Percentiles rank a stretch among this genome's conserved stretches.
Evolutionary conservation across 2,797 vertebrate genomes (phyloP).

Genomic region (Coilia nasus): DNA sequence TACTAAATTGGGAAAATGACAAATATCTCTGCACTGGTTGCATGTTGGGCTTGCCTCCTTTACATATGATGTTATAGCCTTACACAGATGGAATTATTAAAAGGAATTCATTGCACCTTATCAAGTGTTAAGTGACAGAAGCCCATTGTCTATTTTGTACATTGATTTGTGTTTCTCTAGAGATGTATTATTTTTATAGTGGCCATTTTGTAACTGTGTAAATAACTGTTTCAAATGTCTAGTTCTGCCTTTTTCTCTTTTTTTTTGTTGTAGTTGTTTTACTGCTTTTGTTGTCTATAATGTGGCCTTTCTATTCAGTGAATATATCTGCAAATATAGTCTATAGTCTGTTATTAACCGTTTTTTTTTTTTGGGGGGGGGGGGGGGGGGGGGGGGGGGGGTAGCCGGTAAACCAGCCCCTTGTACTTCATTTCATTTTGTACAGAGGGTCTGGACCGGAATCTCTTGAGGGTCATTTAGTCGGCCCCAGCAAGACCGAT

Average conservation of each 20-base stretch:
- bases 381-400: background rate
- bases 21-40: background rate
- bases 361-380: background rate
- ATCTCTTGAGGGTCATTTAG: too few relatives aligned
- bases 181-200: slow-evolving; percentile 26
- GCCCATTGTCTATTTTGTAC: slow-evolving; percentile 17
- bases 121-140: background rate
- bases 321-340: too few relatives aligned
- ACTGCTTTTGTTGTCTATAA: background rate
- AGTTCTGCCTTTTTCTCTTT: background rate
- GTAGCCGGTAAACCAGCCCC: too few relatives aligned
- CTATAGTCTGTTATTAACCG: too few relatives aligned
- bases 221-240: background rate
- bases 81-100: background rate
- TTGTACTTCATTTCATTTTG: too few relatives aligned
- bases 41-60: slow-evolving; percentile 15
- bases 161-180: slow-evolving; percentile 19
- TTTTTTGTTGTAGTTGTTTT: background rate
- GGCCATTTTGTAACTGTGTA: slow-evolving; percentile 17
- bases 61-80: background rate
- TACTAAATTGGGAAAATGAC: background rate
- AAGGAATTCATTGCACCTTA: background rate
- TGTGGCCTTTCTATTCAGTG: background rate
- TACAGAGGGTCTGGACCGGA: too few relatives aligned
- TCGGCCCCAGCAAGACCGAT: too few relatives aligned